Conservation (phyloP, 30 jellyfish, hydroid and myxozoan species). For the Chironex yamaguchii region DNA sequence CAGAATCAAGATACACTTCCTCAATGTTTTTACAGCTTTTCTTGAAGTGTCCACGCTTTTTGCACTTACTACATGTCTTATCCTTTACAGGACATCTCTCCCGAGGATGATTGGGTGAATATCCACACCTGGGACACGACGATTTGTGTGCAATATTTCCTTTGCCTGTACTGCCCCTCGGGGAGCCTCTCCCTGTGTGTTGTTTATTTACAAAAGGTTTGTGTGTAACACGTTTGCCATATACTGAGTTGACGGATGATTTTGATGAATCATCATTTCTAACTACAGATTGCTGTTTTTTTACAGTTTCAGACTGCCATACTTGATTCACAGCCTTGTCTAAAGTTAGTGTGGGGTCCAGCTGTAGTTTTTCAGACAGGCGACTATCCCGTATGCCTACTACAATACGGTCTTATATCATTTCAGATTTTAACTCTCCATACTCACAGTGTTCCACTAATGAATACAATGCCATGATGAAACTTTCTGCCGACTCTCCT, state of each 20-base stretch:
- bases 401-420: slow-evolving; percentile 50
- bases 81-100: neutral
- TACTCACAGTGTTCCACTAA: slow-evolving; percentile 30
- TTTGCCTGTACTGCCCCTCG: no score
- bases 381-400: slow-evolving; percentile 48
- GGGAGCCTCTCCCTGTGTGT: no score
- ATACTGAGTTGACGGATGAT: no score
- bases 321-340: slow-evolving; percentile 48
- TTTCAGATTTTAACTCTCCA: slow-evolving; percentile 8
- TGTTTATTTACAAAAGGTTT: no score
- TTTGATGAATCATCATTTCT: no score
- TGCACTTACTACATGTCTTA: neutral
- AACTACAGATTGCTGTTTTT: slow-evolving; percentile 35
- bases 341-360: slow-evolving; percentile 23
- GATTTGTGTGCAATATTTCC: no score
- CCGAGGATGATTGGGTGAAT: neutral
- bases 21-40: no score
- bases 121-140: neutral
- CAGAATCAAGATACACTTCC: no score
- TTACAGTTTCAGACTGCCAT: slow-evolving; percentile 29
- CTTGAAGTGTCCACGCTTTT: neutral
- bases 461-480: slow-evolving; percentile 21
- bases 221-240: no score
- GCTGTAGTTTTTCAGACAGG: slow-evolving; percentile 51
- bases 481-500: slow-evolving; percentile 50